Conservation (phyloP, 2,113 vertebrate species). For the Anguilla rostrata region DNA sequence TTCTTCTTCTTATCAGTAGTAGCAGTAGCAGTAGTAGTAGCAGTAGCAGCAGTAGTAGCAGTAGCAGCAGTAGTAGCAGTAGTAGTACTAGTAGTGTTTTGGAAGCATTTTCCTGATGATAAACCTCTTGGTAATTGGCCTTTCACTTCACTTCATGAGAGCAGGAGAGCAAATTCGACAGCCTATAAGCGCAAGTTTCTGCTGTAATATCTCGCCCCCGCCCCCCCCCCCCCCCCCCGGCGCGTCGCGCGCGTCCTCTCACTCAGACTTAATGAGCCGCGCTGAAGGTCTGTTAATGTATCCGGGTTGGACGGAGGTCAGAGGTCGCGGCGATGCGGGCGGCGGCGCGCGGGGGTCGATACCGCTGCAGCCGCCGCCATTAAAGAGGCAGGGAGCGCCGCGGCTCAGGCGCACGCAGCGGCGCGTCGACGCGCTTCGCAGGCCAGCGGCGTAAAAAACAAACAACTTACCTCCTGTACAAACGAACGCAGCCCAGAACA, state of each 20-base stretch:
- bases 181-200: not conserved
- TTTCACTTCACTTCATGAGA: not conserved
- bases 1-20: too few species aligned
- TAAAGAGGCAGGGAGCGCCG: not conserved
- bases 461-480: not conserved
- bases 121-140: not conserved
- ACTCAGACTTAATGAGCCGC: not conserved
- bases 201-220: not conserved
- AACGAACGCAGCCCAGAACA: not conserved
- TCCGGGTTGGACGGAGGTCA: conserved; percentile 15
- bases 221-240: too few species aligned
- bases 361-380: not conserved
- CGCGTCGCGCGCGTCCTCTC: not conserved
- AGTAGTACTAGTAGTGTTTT: too few species aligned
- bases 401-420: too few species aligned
- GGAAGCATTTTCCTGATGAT: not conserved
- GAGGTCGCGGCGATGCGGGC: conserved; percentile 1
- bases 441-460: not conserved
- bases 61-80: too few species aligned
- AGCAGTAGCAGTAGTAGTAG: too few species aligned
- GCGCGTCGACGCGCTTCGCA: not conserved
- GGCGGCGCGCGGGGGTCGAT: not conserved
- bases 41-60: too few species aligned
- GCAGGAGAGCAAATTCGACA: not conserved
- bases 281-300: conserved; percentile 1